Conservation (phyloP, 2,888 invertebrate species). For the Brachypterus glaber region DNA sequence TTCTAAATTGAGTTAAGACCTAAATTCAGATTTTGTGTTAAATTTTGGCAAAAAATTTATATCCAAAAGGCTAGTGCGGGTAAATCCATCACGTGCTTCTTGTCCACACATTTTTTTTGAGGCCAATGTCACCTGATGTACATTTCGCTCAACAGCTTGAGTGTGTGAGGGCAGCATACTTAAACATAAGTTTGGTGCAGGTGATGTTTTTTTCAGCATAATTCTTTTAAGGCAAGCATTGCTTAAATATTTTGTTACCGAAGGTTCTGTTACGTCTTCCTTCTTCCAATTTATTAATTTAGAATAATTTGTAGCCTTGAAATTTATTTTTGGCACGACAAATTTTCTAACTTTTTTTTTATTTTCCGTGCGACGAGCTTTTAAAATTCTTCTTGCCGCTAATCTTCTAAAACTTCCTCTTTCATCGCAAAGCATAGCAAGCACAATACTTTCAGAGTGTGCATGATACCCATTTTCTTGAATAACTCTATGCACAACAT, state of each 20-base stretch:
- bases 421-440: not conserved
- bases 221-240: not conserved
- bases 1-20: too few species aligned
- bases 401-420: not conserved
- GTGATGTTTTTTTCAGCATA: not conserved
- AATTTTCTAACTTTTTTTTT: not conserved
- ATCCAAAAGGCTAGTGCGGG: too few species aligned
- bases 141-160: too few species aligned
- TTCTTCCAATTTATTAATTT: not conserved
- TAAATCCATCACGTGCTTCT: too few species aligned
- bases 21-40: too few species aligned
- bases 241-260: not conserved
- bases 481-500: not conserved
- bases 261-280: not conserved
- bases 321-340: not conserved
- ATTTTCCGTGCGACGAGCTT: not conserved
- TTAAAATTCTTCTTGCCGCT: not conserved
- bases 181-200: not conserved
- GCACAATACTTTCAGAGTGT: not conserved
- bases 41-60: too few species aligned
- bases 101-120: too few species aligned
- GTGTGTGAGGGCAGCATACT: too few species aligned
- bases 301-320: not conserved
- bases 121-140: too few species aligned
- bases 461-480: not conserved